Base-by-base conservation (phyloP, 2,888 invertebrate genomes). In the Drosophila leonis region DNA sequence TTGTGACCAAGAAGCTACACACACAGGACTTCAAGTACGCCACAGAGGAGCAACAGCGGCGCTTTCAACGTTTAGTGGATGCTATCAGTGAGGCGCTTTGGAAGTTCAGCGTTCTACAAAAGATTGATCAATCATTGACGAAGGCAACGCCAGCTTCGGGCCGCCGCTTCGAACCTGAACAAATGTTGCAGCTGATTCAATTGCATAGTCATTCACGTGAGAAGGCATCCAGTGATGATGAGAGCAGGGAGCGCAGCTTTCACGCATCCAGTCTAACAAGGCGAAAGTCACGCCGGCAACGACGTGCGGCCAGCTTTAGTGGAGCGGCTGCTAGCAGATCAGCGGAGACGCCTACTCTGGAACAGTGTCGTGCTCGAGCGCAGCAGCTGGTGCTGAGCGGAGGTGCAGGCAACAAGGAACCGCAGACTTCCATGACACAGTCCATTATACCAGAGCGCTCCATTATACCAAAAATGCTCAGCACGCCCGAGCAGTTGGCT, bases 401-500 rank as follows among this genome's bases (percentile, higher is more conserved):
- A 10, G 15, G 35, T n/a, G 15, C 41, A n/a, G 72, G n/a, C 7
- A 51, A 12, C n/a, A 49, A 33, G 15, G 54, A 63, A 7, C 24
- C 63, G 27, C 52, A 64, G 5, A 41, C 15, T 10, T 52, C 12
- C 39, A 29, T 37, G n/a, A 8, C 49, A 57, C 59, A 52, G 55
- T 57, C 41, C 33, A 33, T 55, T n/a, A n/a, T n/a, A n/a, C n/a
- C n/a, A 9, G 90, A 92, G 51, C 85, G 89, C 4, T 91, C 92
- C 57, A 91, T 93, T 13, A 90, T 93, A 68, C 89, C 90, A 0
- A 92, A 92, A 78, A 96, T 98, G 97, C 91, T 97, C 60, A 95
- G 97, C 10, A 95, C 96, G 35, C 96, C 96, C 0, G 95, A 95
- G 77, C 95, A 96, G 75, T 93, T 97, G 49, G 95, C 97, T n/a